Evolutionary conservation across 2,888 invertebrate species (phyloP), one percentile per base, ranked within the genome.

Genomic region (Embidobia sp.): DNA sequence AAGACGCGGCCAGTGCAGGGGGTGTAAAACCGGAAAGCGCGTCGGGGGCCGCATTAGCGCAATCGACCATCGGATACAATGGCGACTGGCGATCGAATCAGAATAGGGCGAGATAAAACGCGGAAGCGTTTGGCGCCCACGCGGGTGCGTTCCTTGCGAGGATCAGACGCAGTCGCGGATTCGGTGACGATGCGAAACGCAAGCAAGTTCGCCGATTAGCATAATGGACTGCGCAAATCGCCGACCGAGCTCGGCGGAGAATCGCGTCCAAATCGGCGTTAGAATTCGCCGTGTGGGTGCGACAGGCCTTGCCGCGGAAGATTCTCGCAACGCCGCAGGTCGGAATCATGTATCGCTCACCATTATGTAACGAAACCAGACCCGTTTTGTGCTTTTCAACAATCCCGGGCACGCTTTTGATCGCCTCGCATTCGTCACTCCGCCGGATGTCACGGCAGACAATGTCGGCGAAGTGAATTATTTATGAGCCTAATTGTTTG

Each of bases 241-340:
- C 19, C 26, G 33, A 19, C 27, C n/a, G 22, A 55, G 61, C 53
- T 49, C 76, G n/a, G 63, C 80, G 79, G 66, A 74, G 73, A 78
- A 19, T 74, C 61, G 44, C 35, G 31, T 27, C n/a, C 66, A 66
- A 79, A 83, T 33, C 66, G 61, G 29, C 75, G 75, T 76, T 77
- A 76, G 80, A 78, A 81, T 75, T 78, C 69, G 78, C 78, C 69
- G 78, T 78, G 85, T 85, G 78, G 85, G 85, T 78, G 84, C 67
- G 15, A n/a, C 61, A 78, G 77, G 67, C 82, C 83, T 83, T 83
- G 82, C 46, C 11, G 37, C 40, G 55, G 51, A 79, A 80, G 80
- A 78, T 78, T 64, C 77, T 80, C 67, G 64, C 37, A 55, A 53
- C 10, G 57, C 33, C 44, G 53, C 46, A 22, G 51, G 44, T 72